Evolutionary conservation across 2,113 vertebrate species (phyloP), one percentile per base, ranked within the genome.

Genomic region (Lynx canadensis): DNA sequence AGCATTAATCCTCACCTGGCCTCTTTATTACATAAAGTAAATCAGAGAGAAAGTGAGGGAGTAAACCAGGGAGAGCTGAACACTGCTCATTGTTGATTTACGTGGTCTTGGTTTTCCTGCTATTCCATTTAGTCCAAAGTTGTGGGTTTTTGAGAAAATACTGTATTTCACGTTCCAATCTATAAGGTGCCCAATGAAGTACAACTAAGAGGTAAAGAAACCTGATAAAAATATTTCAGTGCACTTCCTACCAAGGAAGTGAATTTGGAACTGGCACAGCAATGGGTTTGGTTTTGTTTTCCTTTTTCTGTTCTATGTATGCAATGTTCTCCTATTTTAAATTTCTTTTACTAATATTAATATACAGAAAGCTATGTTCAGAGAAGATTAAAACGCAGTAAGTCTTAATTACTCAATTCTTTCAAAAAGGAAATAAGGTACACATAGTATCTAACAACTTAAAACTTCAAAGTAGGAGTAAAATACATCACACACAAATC

Each of bases 1-100:
- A 85, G 29, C 69, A 92, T 91, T 96, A 97, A 97, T 80, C 93
- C 86, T 96, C 31, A 89, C 80, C 57, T 95, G 90, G 76, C 41
- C 69, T 96, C 74, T 92, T 96, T 93, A 96, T 86, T 86, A 79
- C 16, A 74, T 86, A 82, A 95, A 90, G 71, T 71, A 97, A 95
- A 94, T 82, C 66, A 82, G 41, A 89, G 92, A 86, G 38, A 68
- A 16, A 81, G 5, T 63, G 52, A 74, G 18, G n/a, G 27, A 89
- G 18, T 27, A 91, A 94, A 88, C 91, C 48, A 88, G 41, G 23
- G 80, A 90, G 69, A 81, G 29, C 16, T 4, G 5, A 60, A 25
- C 69, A 25, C 57, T 95, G n/a, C 63, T 82, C 73, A 73, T 4
- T 88, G 16, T 10, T 86, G 33, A 83, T 29, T 83, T 65, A 80